Evolutionary conservation across 2,888 invertebrate genomes (phyloP), one percentile per base, ranked within the genome.

Genomic region (Mythimna ferrago): DNA sequence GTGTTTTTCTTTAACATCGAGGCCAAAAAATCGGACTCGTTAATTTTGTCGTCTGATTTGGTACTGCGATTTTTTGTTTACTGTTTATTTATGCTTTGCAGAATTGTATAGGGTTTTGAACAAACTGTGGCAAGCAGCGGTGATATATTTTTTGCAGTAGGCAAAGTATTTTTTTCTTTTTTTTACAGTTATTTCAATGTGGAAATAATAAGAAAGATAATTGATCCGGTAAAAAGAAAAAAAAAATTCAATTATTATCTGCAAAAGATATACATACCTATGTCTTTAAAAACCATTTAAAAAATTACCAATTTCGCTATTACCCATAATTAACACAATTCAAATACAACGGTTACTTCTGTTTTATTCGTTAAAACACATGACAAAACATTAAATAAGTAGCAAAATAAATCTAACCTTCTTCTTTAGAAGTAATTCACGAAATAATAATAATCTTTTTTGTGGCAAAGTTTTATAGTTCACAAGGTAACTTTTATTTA

Each of bases 81-180:
- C 44, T n/a, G 66, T 74, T 83, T 75, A 76, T 83, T 84, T 71
- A 78, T 76, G 64, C 48, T 74, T 80, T 81, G 67, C 60, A 70
- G 73, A 68, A 75, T 82, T 84, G 74, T 82, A 56, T 57, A 53
- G 9, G 44, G 66, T 66, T 73, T 75, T 63, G 73, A 81, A 78
- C 81, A 72, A 71, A 76, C 74, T 84, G 41, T 10, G 32, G 35
- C 14, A 54, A 71, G 61, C 69, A 66, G 81, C 86, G 83, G 84
- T 38, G 66, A 57, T 66, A 87, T 88, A 87, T 88, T 86, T 88
- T 88, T 87, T 84, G 84, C 81, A 78, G 80, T 84, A 7, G 32
- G 1, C 81, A 82, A 76, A 84, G 78, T 2, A 2, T 53, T 21
- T 19, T 21, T 60, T 14, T 6, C 3, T 1, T 61, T 35, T 19